These are phyloP conservation scores for Rissa tridactyla DNA, from an alignment of 2,113 vertebrate species.

Conservation along the genomic window DNA sequence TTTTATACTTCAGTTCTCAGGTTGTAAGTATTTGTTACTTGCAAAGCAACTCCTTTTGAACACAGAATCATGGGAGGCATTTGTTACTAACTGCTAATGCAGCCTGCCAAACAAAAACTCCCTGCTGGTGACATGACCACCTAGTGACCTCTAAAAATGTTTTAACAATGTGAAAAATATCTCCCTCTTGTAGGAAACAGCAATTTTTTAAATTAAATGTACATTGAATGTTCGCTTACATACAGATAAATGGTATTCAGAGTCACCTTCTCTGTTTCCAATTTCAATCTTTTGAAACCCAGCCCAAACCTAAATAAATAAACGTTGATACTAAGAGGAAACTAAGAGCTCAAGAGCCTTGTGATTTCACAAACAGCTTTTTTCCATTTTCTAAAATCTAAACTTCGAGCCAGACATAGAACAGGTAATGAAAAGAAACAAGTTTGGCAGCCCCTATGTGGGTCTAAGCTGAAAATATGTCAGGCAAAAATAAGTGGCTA, in stretches of 20 bases:
- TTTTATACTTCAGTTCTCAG: constrained; percentile 82
- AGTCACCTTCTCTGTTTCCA: constrained; percentile 88
- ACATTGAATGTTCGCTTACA: constrained; percentile 81
- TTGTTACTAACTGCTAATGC: constrained; percentile 83
- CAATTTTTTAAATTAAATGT: constrained; percentile 86
- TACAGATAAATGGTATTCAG: constrained; percentile 86
- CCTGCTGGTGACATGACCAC: constrained; percentile 86
- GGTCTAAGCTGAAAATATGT: constrained; percentile 76
- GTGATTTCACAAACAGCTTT: constrained; percentile 85
- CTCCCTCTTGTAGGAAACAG: constrained; percentile 86
- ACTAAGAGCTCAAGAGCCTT: constrained; percentile 83
- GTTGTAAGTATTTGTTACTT: constrained; percentile 84
- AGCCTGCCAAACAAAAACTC: constrained; percentile 86
- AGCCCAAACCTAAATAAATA: constrained; percentile 87
- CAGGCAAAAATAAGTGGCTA: constrained; percentile 77
- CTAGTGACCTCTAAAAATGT: constrained; percentile 87
- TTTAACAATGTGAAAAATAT: constrained; percentile 92
- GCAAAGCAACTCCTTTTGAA: constrained; percentile 80
- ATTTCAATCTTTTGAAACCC: constrained; percentile 87
- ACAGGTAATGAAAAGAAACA: constrained; percentile 86
- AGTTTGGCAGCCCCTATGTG: constrained; percentile 78
- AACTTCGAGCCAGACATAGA: constrained; percentile 81
- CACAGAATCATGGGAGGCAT: constrained; percentile 80
- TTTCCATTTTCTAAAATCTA: constrained; percentile 85
- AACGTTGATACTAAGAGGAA: constrained; percentile 88